Base-by-base conservation (phyloP, 1,140 invertebrate species). In the Calephelis nemesis region DNA sequence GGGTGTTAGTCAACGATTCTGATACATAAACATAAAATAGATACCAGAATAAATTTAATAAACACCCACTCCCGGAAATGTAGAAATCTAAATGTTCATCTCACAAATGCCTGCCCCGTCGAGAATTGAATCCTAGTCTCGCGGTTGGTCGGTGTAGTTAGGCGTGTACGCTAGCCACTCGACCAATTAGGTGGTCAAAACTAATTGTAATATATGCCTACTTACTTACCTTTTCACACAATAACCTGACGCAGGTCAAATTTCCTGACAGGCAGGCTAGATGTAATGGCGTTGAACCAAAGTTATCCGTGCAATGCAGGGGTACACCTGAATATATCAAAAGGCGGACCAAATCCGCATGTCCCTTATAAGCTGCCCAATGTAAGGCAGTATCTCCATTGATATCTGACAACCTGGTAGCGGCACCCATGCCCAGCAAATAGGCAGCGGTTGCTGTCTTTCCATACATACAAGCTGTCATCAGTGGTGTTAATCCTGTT, bases 331-430 rank as follows among this genome's bases (percentile, higher is more conserved):
- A 97, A 83, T 98, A 97, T 84, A 98, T 97, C n/a, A 98, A 91
- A 62, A 98, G 87, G 60, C 96, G 94, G 74, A 98, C 97, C 62
- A 98, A 85, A 78, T 98, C 97, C 0, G 96, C 94, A 79, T 98
- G 96, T 0, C 97, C 97, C 92, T 98, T 98, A 84, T 98, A 98
- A 2, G 96, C 96, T 0, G 97, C 97, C 97, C 97, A 98, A 78
- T 98, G 97, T 6, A 98, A 88, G 0, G 97, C 97, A 5, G 97
- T 98, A 75, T 98, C 97, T 0, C 97, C 97, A 84, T 98, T 98
- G 73, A 97, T 97, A 80, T 98, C 97, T 7, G 96, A 96, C 5
- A 98, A 87, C 81, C 97, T 95, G 70, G 97, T 95, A 0, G 96
- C 90, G 11, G 96, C 97, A 40, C 96, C 97, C 94, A 96, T 97